Evolutionary conservation across 2,888 invertebrate species (phyloP).

Genomic region (Dynastes maya): DNA sequence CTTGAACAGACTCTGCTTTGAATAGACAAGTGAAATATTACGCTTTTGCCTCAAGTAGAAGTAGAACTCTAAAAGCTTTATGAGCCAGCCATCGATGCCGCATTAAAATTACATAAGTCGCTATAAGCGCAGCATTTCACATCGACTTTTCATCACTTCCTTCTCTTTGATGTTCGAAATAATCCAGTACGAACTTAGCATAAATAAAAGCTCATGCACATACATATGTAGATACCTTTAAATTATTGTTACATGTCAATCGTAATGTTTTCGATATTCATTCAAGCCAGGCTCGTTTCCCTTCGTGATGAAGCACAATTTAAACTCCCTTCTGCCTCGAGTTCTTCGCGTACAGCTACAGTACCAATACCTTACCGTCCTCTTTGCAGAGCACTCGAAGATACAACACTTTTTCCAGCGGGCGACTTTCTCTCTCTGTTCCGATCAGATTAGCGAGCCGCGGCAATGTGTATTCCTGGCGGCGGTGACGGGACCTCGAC

Average conservation of each 20-base stretch:
- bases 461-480: slow-evolving; percentile 36
- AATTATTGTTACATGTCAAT: slow-evolving; percentile 28
- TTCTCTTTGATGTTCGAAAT: not conserved
- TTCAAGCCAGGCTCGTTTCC: slow-evolving; percentile 14
- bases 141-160: not conserved
- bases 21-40: too few relatives aligned
- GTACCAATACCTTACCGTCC: not conserved
- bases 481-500: slow-evolving; percentile 42
- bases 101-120: not conserved
- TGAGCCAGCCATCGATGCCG: too few relatives aligned
- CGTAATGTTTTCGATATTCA: slow-evolving; percentile 26
- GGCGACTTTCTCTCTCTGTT: slow-evolving; percentile 41
- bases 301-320: slow-evolving; percentile 30
- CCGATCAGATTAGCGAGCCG: slow-evolving; percentile 45
- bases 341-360: slow-evolving; percentile 11
- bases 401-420: slow-evolving; percentile 23
- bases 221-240: slow-evolving; percentile 4
- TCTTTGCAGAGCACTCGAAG: slow-evolving; percentile 10
- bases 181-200: not conserved
- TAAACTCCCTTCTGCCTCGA: slow-evolving; percentile 18
- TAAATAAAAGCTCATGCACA: too few relatives aligned
- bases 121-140: not conserved
- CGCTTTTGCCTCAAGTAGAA: too few relatives aligned
- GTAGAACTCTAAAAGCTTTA: too few relatives aligned
- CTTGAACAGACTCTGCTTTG: too few relatives aligned